Base-by-base conservation (phyloP, 1,140 invertebrate genomes). In the Trachymyrmex cornetzi region DNA sequence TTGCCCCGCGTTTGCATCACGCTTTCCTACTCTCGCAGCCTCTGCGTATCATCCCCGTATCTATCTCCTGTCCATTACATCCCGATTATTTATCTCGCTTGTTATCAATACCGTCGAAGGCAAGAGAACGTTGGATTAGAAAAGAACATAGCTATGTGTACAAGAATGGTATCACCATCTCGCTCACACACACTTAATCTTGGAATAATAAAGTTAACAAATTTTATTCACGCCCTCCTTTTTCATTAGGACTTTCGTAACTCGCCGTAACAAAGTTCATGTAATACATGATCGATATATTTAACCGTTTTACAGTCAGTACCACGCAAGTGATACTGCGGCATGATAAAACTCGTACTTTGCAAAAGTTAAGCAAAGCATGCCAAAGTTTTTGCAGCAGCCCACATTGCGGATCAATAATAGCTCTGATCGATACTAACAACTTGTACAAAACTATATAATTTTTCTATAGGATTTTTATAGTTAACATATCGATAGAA, bases 41-140 rank as follows among this genome's bases (percentile, higher is more conserved):
- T 84, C 55, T 87, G 30, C 27, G 55, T 84, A 75, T 61, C 87
- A 90, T 87, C 77, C 34, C 19, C 22, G 14, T n/a, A 30, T 81
- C 63, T 84, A 53, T 84, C 67, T n/a, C 11, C 14, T 30, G 34
- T 84, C 53, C 66, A 55, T 61, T 34, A 44, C 34, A n/a, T 74
- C 69, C 24, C 19, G 11, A 22, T 57, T 74, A 74, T 84, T 75
- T 84, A 84, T 84, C 80, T 84, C 27, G 55, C 14, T 22, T 27
- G 55, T 84, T 84, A 84, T 84, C 80, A 75, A 61, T 19, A 14
- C 12, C 55, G 38, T 50, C n/a, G 24, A 74, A 72, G 55, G 12
- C 38, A 44, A 81, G 48, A 84, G 27, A 84, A 9, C 16, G 19
- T 74, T 22, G 16, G 3, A n/a, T 74, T 34, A 27, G 44, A 71